These are phyloP conservation scores for Enteromius treurensis DNA, from an alignment of 2,797 vertebrate genomes.

Conservation along the genomic window DNA sequence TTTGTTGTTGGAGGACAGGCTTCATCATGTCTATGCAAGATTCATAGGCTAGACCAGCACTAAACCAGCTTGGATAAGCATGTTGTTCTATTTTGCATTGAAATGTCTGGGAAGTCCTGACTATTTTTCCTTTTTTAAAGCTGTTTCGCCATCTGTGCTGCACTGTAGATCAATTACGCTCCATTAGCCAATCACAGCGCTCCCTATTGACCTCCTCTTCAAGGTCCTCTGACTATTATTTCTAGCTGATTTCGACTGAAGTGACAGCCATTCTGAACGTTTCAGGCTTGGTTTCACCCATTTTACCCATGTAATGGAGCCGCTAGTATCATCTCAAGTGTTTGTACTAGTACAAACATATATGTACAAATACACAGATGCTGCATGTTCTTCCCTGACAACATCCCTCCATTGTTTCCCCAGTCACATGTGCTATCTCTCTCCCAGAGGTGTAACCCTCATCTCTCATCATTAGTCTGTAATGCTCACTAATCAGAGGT, in stretches of 20 bases:
- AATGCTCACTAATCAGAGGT: conserved; percentile 69
- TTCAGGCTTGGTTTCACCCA: conserved; percentile 62
- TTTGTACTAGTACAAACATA: conserved; percentile 39
- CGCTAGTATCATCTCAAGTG: conserved; percentile 49
- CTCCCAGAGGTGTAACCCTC: conserved; percentile 24
- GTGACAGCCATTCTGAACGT: conserved; percentile 55
- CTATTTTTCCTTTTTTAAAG: neutral
- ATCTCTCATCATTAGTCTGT: conserved; percentile 60
- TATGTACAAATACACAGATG: neutral
- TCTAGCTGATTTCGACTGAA: conserved; percentile 65
- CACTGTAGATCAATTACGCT: conserved; percentile 66
- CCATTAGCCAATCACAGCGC: conserved; percentile 60
- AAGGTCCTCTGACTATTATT: conserved; percentile 56
- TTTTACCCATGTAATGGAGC: conserved; percentile 67
- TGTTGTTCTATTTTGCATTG: neutral
- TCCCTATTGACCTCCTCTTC: conserved; percentile 65
- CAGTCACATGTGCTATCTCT: conserved; percentile 27
- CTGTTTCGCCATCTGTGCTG: conserved; percentile 43
- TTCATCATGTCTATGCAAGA: neutral
- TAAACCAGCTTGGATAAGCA: neutral
- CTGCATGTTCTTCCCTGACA: conserved; percentile 8
- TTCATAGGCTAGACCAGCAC: neutral
- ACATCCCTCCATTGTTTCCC: conserved; percentile 27
- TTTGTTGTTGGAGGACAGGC: too few species aligned
- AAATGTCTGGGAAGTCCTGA: neutral